These are phyloP conservation scores for Microctonus hyperodae DNA, from an alignment of 2,888 invertebrate genomes.

Conservation along the genomic window DNA sequence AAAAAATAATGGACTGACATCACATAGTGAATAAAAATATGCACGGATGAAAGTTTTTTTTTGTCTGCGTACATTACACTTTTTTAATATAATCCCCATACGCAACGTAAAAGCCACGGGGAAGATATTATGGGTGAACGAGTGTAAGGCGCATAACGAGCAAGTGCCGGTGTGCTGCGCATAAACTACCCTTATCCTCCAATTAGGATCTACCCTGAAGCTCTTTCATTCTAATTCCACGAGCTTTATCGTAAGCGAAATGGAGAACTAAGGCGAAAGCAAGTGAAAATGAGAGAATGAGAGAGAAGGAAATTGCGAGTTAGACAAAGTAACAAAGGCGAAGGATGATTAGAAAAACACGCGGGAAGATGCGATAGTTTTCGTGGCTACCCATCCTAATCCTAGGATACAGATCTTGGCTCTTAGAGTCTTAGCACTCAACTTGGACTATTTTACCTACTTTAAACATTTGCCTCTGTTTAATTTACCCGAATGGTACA, in stretches of 20 bases:
- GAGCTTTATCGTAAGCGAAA: conserved; percentile 47
- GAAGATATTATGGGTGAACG: conserved; percentile 15
- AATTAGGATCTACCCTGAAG: conserved; percentile 44
- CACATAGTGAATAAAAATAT: not conserved
- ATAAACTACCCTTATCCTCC: conserved; percentile 51
- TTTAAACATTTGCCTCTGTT: not conserved
- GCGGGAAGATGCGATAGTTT: not conserved
- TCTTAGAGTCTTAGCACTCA: not conserved
- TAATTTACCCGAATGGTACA: not conserved
- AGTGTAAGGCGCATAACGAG: conserved; percentile 32
- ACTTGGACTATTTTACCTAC: not conserved
- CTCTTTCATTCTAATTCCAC: conserved; percentile 50
- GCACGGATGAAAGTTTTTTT: not conserved
- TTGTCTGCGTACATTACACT: conserved; percentile 6
- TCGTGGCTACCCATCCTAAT: not conserved
- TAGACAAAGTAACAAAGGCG: not conserved
- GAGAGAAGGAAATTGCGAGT: not conserved
- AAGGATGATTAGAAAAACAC: conserved; percentile 2
- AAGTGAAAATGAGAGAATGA: not conserved
- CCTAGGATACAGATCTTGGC: not conserved
- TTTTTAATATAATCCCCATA: not conserved
- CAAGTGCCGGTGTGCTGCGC: conserved; percentile 21
- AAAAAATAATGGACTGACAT: not conserved
- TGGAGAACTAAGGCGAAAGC: not conserved
- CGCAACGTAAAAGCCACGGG: conserved; percentile 7